Evolutionary conservation across 2,113 vertebrate genomes (phyloP).

Genomic region (Labeo rohita): DNA sequence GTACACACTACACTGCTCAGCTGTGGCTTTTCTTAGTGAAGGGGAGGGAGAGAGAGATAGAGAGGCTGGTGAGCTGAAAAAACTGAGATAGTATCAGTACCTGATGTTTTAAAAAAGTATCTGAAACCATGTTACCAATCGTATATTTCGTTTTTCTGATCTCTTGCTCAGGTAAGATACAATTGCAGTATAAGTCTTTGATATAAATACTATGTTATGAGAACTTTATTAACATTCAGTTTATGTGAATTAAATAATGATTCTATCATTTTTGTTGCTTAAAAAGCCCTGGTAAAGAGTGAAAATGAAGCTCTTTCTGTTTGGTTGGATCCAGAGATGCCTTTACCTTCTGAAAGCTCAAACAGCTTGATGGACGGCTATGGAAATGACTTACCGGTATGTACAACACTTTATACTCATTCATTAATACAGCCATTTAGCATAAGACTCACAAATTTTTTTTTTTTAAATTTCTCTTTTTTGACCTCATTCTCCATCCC

Average conservation of each 20-base stretch:
- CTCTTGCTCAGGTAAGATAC: constrained; percentile 31
- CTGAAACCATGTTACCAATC: not conserved
- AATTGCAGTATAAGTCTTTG: not conserved
- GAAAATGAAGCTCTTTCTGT: not conserved
- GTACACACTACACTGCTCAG: not conserved
- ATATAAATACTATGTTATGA: not conserved
- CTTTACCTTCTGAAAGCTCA: not conserved
- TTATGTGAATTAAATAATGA: not conserved
- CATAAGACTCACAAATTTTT: not conserved
- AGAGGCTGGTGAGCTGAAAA: not conserved
- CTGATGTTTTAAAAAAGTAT: not conserved
- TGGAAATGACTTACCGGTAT: not conserved
- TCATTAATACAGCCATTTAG: not conserved
- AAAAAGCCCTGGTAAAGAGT: not conserved
- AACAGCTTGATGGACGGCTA: not conserved
- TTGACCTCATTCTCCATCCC: not conserved
- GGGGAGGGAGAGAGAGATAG: too few species aligned
- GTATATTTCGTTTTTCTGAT: constrained; percentile 22
- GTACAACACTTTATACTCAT: not conserved
- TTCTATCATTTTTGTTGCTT: not conserved
- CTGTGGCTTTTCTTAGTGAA: not conserved
- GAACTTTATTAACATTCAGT: not conserved
- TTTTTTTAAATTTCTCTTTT: not conserved
- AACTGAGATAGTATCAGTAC: not conserved
- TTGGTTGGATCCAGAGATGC: not conserved